Evolutionary conservation across 2,113 vertebrate species (phyloP).

Genomic region (Microtus richardsoni): DNA sequence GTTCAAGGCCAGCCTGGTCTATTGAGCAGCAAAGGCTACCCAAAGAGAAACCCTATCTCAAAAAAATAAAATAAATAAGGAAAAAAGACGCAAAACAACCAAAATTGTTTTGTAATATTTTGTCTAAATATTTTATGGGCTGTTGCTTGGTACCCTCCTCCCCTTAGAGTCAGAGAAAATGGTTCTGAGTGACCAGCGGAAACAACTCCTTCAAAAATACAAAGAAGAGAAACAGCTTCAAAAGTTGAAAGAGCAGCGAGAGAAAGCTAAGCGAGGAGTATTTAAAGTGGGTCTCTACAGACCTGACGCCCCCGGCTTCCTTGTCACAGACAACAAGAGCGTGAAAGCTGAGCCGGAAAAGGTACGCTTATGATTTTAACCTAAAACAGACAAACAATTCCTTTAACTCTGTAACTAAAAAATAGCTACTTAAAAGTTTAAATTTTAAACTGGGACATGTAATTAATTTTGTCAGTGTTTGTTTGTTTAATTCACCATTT

Average conservation of each 20-base stretch:
- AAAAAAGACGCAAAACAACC: not conserved
- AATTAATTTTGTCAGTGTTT: constrained; percentile 33
- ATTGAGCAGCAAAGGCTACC: not conserved
- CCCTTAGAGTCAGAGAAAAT: constrained; percentile 50
- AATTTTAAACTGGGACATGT: not conserved
- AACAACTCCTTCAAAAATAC: constrained; percentile 92
- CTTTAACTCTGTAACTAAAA: constrained; percentile 17
- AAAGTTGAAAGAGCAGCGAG: constrained; percentile 92
- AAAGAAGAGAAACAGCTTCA: constrained; percentile 93
- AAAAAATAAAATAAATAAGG: not conserved
- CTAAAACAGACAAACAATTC: not conserved
- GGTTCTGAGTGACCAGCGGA: constrained; percentile 84
- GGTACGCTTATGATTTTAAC: constrained; percentile 70
- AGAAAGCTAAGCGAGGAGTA: constrained; percentile 88
- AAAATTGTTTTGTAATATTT: not conserved
- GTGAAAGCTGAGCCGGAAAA: constrained; percentile 85
- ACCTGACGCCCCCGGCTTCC: constrained; percentile 80
- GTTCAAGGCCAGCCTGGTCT: not conserved
- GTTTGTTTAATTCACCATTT: constrained; percentile 20
- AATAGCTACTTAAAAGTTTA: constrained; percentile 36
- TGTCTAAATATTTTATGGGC: not conserved
- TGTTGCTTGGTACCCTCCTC: not conserved
- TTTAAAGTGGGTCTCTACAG: constrained; percentile 94
- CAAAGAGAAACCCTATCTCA: not conserved
- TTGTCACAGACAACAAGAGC: constrained; percentile 67